Base-by-base conservation (phyloP, 2,888 invertebrate genomes). In the Apotomis capreana region DNA sequence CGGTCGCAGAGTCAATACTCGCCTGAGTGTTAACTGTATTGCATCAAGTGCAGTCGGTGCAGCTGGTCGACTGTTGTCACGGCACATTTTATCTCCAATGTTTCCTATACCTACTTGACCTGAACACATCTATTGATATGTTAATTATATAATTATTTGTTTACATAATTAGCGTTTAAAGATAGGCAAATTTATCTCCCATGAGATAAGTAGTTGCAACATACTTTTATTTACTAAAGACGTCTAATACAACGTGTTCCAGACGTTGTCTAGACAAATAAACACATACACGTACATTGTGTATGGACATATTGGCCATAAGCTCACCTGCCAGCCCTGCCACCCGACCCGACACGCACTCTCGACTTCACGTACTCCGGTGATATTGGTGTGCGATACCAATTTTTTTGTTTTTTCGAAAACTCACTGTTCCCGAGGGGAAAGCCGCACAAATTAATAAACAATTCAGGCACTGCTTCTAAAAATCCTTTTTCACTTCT, bases 101-200 rank as follows among this genome's bases (percentile, higher is more conserved):
- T 44, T 55, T 55, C 12, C 13, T 52, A 55, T 65, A 44, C 64
- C n/a, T 55, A 46, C 64, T 44, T 65, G 55, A 54, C 36, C 51
- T 36, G 51, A 10, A 49, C 6, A 40, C 40, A 6, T 36, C 15
- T 9, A 46, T n/a, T 46, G 15, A 49, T 49, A 49, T 46, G 15
- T 61, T 65, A 26, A 44, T 58, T 67, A 13, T 49, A 40, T 58
- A 49, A n/a, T 51, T 37, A 15, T 15, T 63, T 69, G 57, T 58
- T 69, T 51, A 62, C 49, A 51, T 51, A 55, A 69, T 57, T 57
- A 61, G 12, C 6, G 46, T 36, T 5, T 36, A 60, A 15, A 37
- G 49, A 69, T 62, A 69, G n/a, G 36, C 36, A n/a, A 44, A 4
- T 49, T 62, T 62, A 61, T 62, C 36, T 62, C 26, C 15, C 26